These are phyloP conservation scores for Tribolium freemani DNA, from an alignment of 2,888 invertebrate genomes.

Conservation along the genomic window DNA sequence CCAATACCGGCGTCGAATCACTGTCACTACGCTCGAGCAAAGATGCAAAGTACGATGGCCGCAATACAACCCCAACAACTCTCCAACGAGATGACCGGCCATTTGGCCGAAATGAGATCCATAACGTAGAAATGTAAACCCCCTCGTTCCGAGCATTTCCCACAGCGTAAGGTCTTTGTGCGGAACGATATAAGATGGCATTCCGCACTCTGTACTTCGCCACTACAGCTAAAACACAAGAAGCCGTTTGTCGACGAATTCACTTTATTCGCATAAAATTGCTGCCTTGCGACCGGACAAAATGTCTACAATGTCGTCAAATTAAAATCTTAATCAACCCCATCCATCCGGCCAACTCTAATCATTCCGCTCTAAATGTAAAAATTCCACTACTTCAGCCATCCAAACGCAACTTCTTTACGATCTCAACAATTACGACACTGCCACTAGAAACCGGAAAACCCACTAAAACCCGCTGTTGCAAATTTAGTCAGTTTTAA, in stretches of 20 bases:
- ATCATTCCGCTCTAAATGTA: slow-evolving; percentile 34
- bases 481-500: slow-evolving; percentile 2
- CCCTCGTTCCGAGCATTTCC: slow-evolving; percentile 58
- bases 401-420: slow-evolving; percentile 35
- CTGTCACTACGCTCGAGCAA: slow-evolving; percentile 52
- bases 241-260: slow-evolving; percentile 47
- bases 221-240: slow-evolving; percentile 44
- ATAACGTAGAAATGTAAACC: slow-evolving; percentile 63
- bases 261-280: slow-evolving; percentile 49
- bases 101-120: slow-evolving; percentile 64
- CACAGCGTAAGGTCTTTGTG: slow-evolving; percentile 57
- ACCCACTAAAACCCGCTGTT: slow-evolving; percentile 6
- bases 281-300: slow-evolving; percentile 42
- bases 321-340: slow-evolving; percentile 45
- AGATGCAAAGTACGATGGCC: slow-evolving; percentile 58
- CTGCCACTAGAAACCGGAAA: slow-evolving; percentile 17
- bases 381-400: slow-evolving; percentile 30
- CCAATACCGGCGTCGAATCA: slow-evolving; percentile 35
- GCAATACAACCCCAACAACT: slow-evolving; percentile 57
- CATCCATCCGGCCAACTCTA: slow-evolving; percentile 24
- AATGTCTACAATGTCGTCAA: slow-evolving; percentile 44
- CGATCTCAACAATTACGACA: slow-evolving; percentile 34
- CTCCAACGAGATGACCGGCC: slow-evolving; percentile 63
- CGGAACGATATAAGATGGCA: slow-evolving; percentile 57
- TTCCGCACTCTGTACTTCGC: slow-evolving; percentile 50